Percentiles rank a stretch among this genome's conserved stretches.
Evolutionary conservation across 1,140 invertebrate species (phyloP).

Genomic region (Drosophila athabasca): DNA sequence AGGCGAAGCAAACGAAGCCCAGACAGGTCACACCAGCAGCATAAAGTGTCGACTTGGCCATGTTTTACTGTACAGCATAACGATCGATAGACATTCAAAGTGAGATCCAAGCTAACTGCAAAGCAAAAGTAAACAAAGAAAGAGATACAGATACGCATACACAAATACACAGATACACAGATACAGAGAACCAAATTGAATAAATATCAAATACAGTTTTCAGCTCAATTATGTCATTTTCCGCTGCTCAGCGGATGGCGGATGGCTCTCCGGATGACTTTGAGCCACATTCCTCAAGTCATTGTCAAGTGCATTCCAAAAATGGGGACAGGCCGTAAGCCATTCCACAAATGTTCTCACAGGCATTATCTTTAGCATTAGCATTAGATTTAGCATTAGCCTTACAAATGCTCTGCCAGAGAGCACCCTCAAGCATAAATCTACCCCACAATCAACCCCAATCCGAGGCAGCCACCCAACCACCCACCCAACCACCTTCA

Average conservation of each 20-base stretch:
- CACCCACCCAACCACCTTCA: constrained; percentile 35
- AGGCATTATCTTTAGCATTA: background rate
- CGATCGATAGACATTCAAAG: constrained; percentile 48
- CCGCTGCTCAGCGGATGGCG: background rate
- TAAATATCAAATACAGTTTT: constrained; percentile 11
- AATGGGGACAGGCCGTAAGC: constrained; percentile 13
- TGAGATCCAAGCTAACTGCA: constrained; percentile 51
- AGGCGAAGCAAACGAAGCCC: constrained; percentile 90
- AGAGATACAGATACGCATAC: constrained; percentile 5
- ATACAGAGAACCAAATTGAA: constrained; percentile 17
- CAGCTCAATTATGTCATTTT: constrained; percentile 35
- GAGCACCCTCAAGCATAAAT: no score
- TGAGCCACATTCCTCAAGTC: constrained; percentile 24
- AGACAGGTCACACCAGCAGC: constrained; percentile 90
- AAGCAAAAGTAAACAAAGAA: constrained; percentile 1
- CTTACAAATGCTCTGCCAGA: background rate
- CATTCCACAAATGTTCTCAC: constrained; percentile 23
- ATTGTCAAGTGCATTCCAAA: constrained; percentile 28
- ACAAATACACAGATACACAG: constrained; percentile 2
- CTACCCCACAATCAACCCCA: no score
- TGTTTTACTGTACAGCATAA: constrained; percentile 80
- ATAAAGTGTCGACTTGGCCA: constrained; percentile 86
- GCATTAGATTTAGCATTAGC: no score
- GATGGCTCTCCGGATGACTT: constrained; percentile 20
- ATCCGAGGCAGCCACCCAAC: no score